Conservation (phyloP, 2,113 vertebrate genomes). For the Anarhynchus alexandrinus region DNA sequence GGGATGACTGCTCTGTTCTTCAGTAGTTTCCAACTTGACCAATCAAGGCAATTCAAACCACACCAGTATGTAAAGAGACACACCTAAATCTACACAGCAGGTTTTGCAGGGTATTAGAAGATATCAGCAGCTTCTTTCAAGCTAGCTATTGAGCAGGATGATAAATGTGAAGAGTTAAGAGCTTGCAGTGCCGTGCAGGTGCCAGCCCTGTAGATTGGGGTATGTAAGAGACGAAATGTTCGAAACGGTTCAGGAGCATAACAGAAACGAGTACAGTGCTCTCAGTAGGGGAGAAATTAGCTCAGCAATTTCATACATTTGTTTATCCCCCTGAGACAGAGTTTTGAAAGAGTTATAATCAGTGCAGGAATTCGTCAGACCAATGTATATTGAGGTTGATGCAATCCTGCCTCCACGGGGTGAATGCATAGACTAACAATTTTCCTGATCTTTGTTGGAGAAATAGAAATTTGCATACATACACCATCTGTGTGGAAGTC, state of each 20-base stretch:
- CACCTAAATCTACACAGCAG: not conserved
- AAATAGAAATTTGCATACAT: not conserved
- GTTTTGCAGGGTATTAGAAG: not conserved
- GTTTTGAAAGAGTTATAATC: not conserved
- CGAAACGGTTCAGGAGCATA: not conserved
- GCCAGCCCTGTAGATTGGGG: not conserved
- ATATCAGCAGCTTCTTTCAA: not conserved
- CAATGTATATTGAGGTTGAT: not conserved
- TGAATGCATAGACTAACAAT: not conserved
- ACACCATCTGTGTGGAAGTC: not conserved
- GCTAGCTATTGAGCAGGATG: not conserved
- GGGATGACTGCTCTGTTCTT: not conserved
- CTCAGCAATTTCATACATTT: not conserved
- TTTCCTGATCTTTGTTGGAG: conserved; percentile 10
- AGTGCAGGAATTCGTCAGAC: not conserved
- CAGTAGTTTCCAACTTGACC: not conserved
- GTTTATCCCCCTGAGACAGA: not conserved
- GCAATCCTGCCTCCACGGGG: not conserved
- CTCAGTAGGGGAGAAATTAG: not conserved
- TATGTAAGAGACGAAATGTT: not conserved
- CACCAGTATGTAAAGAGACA: not conserved
- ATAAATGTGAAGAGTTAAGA: not conserved
- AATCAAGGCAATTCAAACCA: not conserved
- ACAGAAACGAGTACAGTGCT: not conserved
- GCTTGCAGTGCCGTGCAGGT: not conserved